A percentile compares a stretch with the other conserved stretches of the same genome.
phyloP scores from a whole-genome alignment of 2,888 invertebrate species.

The Drosophila vallismaia region DNA sequence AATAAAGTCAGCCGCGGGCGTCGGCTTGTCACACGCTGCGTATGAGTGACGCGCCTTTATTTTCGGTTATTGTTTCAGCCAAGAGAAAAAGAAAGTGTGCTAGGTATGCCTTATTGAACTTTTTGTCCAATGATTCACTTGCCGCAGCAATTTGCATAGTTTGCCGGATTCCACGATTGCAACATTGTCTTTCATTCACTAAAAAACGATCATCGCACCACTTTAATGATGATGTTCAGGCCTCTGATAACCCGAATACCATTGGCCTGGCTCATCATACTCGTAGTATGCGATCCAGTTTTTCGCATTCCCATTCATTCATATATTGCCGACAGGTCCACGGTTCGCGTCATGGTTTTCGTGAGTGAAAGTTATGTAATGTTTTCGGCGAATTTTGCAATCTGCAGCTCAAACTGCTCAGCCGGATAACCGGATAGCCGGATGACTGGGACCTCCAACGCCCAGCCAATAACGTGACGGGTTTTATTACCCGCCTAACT shows the following conservation, averaged over 20 bases:
- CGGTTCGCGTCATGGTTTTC: conserved; percentile 41
- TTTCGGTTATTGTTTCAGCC: conserved; percentile 76
- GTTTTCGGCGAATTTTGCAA: conserved; percentile 65
- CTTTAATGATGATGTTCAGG: neutral
- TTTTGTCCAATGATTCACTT: conserved; percentile 67
- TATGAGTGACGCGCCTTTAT: conserved; percentile 80
- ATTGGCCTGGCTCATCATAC: conserved; percentile 25
- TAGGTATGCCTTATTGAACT: conserved; percentile 54
- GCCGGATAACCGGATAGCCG: conserved; percentile 63
- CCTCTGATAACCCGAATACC: conserved; percentile 45
- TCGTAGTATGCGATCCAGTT: conserved; percentile 59
- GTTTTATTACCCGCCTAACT: conserved; percentile 47
- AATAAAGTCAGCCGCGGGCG: conserved; percentile 48
- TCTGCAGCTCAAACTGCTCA: conserved; percentile 38
- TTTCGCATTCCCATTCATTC: conserved; percentile 61
- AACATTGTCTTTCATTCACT: conserved; percentile 34
- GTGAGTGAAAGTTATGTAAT: conserved; percentile 80
- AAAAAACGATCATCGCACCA: conserved; percentile 56
- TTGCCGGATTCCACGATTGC: conserved; percentile 34
- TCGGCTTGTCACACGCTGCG: conserved; percentile 76
- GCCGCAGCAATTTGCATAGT: conserved; percentile 64
- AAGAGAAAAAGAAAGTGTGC: conserved; percentile 73
- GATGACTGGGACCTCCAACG: conserved; percentile 40
- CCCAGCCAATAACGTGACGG: conserved; percentile 47
- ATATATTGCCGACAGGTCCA: conserved; percentile 35